Base-by-base conservation (phyloP, 2,113 vertebrate genomes). In the Phainopepla nitens region DNA sequence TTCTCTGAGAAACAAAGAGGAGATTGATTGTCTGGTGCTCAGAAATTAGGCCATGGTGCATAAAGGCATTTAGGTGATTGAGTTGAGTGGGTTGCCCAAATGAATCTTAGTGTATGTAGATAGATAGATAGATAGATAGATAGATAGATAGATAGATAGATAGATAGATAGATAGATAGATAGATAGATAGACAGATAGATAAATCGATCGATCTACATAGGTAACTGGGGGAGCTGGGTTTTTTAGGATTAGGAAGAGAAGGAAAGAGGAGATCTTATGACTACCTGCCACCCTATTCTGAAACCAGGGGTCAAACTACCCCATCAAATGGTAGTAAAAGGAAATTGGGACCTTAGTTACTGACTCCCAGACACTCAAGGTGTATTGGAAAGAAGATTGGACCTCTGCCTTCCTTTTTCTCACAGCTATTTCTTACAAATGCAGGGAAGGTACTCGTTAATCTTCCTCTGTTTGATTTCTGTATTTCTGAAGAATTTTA, bases 401-500 rank as follows among this genome's bases (percentile, higher is more conserved):
- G 7, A 60, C 35, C 14, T 68, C 57, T 92, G 53, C 61, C 51
- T 79, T 79, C 39, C 22, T 69, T 82, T 75, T 60, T 41, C 82
- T 90, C 45, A 28, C 31, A 82, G 28, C 29, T 87, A 39, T 65
- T 94, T 60, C 39, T 87, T 87, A 27, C 35, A 88, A 60, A 53
- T 4, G 2, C 50, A 65, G 44, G 22, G 45, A 76, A 82, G 82
- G 23, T 22, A 92, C 35, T 87, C n/a, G 31, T 85, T 91, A 71
- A 82, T 92, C 57, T 82, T 91, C 31, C 41, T 87, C 31, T 28
- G 31, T 66, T 92, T 88, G 64, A 62, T 61, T 92, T 83, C 58
- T 76, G 3, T 80, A 62, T 88, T 96, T 96, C 76, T 90, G 60
- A 39, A 86, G 68, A 92, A 90, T 66, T 95, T 70, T 70, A 88